Base-by-base conservation (phyloP, 2,888 invertebrate species). In the Melieria crassipennis region DNA sequence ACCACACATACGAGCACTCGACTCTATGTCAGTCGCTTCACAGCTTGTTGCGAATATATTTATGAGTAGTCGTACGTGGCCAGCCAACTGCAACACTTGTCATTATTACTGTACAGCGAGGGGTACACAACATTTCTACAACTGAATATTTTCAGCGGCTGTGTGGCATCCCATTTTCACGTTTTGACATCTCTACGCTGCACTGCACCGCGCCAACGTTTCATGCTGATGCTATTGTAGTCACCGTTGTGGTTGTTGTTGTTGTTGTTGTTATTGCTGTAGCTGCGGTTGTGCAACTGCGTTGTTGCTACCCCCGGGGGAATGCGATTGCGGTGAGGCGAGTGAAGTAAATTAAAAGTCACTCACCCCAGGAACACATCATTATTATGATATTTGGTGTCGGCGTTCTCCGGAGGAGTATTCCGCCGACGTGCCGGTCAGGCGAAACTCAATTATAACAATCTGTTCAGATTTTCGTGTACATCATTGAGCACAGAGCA, bases 381-480 rank as follows among this genome's bases (percentile, higher is more conserved):
- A 74, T 75, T 75, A 75, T 74, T 64, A 79, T 84, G 80, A 82
- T 83, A 83, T 82, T 81, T 79, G 78, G 79, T 81, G 83, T 80
- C 81, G 82, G 78, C 81, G 48, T 56, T 48, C 73, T 71, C 67
- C 63, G 71, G 75, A 70, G 72, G 42, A 70, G 73, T 69, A 70
- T 72, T 71, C 47, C 70, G 58, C 60, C 65, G 73, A 72, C 62
- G 60, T 73, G 75, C 56, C 71, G 75, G 75, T 72, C 76, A 78
- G 79, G 78, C 78, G 79, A 86, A 86, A 86, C 85, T 86, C 86
- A 86, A 86, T 86, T 86, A 86, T 84, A 84, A 82, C 86, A 86
- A 86, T 86, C 86, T 86, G 86, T 85, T 85, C 83, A 78, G 80
- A 86, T 86, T 86, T 86, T 81, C 72, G 74, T 78, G 75, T 79